Evolutionary conservation across 2,113 vertebrate species (phyloP).

Genomic region (Corvus hawaiiensis): DNA sequence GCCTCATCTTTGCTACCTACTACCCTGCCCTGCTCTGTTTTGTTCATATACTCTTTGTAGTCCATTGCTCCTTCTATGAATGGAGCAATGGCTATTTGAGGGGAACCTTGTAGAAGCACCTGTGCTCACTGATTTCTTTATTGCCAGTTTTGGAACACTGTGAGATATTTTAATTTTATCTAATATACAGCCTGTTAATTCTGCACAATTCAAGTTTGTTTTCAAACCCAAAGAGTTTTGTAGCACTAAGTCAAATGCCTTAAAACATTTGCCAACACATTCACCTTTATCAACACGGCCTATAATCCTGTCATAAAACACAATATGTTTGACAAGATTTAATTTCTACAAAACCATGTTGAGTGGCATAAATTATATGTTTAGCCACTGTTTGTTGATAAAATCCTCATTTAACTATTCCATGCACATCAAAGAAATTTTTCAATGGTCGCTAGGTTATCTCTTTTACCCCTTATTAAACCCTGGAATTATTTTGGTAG

Average conservation of each 20-base stretch:
- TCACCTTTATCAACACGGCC: not conserved
- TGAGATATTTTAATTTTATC: not conserved
- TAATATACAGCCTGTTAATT: not conserved
- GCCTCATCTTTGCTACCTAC: not conserved
- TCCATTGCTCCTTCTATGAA: not conserved
- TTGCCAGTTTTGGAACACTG: not conserved
- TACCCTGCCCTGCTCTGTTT: not conserved
- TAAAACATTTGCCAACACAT: not conserved
- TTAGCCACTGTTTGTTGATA: not conserved
- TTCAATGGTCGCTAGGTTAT: not conserved
- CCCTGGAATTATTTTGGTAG: not conserved
- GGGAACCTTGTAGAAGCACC: not conserved
- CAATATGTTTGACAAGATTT: not conserved
- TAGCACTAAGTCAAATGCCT: not conserved
- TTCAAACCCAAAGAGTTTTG: not conserved
- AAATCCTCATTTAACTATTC: not conserved
- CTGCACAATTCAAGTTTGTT: not conserved
- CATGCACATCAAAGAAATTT: not conserved
- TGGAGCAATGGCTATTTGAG: not conserved
- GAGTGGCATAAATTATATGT: not conserved
- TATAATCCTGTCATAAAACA: not conserved
- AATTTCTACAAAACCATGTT: not conserved
- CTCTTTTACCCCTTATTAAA: not conserved
- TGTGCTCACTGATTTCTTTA: not conserved
- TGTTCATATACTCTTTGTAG: not conserved